Base-by-base conservation (phyloP, 2,888 invertebrate genomes). In the Aquatica leii region DNA sequence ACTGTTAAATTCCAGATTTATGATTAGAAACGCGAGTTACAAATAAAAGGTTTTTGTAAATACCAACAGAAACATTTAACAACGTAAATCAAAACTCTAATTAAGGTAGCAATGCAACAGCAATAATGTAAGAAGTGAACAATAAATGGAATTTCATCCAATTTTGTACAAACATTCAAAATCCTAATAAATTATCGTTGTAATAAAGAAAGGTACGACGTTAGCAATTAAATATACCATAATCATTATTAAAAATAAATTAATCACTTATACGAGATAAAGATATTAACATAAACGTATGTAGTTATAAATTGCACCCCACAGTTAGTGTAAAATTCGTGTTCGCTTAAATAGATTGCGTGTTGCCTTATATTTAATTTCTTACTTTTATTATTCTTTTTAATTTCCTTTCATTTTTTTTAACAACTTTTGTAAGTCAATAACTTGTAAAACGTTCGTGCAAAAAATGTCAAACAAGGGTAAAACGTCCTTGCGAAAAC, bases 211-310 rank as follows among this genome's bases (percentile, higher is more conserved):
- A n/a, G n/a, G 6, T 4, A 24, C 24, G 24, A 24, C 24, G 24
- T 6, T 24, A n/a, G 4, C 24, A 24, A 24, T 24, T 24, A 24
- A 24, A 24, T 24, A 24, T 24, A 24, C 24, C 24, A 24, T 6
- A 24, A 24, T 6, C 15, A 20, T n/a, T 18, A 20, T 20, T 18
- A 46, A 18, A 46, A 18, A 46, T 46, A 18, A 46, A 46, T 46
- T 46, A 18, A 46, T 18, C 46, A 46, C 18, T 46, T 46, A 46
- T 18, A 46, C 46, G 46, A 46, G 46, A 46, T 46, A 20, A 18
- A 46, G 46, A 18, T 18, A 46, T 46, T 46, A 46, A 17, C 18
- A 46, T 46, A 46, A 46, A 46, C 18, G 18, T 6, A 6, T 24
- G 24, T 18, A 46, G 15, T 46, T 18, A 46, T 46, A 46, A 46